Base-by-base conservation (phyloP, 2,888 invertebrate species). In the Nematopogon swammerdamellus region DNA sequence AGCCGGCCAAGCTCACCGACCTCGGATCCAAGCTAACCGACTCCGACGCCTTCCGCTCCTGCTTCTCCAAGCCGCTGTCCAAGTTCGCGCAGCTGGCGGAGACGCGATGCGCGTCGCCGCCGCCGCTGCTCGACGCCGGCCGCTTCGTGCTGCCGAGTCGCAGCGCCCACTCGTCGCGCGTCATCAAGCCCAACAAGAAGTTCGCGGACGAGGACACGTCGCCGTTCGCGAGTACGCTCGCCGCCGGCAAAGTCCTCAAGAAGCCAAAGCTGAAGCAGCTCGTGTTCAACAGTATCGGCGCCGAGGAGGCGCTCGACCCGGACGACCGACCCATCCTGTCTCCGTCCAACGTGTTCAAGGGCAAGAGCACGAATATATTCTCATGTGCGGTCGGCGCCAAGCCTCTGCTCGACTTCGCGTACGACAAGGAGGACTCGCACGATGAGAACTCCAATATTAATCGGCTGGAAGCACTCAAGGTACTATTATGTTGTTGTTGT, bases 121-220 rank as follows among this genome's bases (percentile, higher is more conserved):
- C 77, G 46, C 76, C 75, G 52, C 72, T 73, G 36, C 55, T 69
- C 16, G 74, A 77, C 42, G 60, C 56, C 52, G 59, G 64, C 25
- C 53, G 86, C 65, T 92, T 92, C 77, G 85, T 91, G 29, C 71
- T 93, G 53, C 93, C 93, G 17, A 83, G 87, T 46, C 83, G 91
- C 59, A 93, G 92, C 77, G 89, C 85, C 16, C 89, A 92, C 66
- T 93, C 93, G 44, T 92, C 92, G 4, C 82, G 94, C 56, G 89
- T 92, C 44, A 93, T 93, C 49, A 94, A 91, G 66, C 93, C 94
- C 43, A 93, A 92, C 63, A 94, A 92, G 70, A 84, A 89, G 56
- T 90, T 93, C 61, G 83, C 91, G 50, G 89, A 89, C 62, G 84
- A 84, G 52, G 84, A 85, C 54, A 72, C 69, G 44, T 53, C 63